These are phyloP conservation scores for Eupithecia centaureata DNA, from an alignment of 2,888 invertebrate species.

Conservation along the genomic window DNA sequence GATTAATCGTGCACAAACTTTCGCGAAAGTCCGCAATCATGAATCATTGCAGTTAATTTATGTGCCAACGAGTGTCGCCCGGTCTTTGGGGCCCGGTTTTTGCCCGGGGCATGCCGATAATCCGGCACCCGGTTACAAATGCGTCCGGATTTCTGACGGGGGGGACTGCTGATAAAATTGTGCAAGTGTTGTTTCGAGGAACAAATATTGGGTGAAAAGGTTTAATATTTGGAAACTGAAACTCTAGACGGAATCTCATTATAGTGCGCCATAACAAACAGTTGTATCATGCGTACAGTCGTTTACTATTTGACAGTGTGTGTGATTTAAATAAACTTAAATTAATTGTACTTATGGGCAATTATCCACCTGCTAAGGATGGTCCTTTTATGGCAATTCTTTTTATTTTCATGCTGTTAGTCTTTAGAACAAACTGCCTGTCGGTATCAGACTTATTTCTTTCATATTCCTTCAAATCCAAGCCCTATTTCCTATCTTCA, in stretches of 20 bases:
- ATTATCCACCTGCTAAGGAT: too few relatives aligned
- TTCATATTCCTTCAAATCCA: too few relatives aligned
- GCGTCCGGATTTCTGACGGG: constrained; percentile 59
- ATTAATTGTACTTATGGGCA: too few relatives aligned
- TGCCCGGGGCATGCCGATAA: constrained; percentile 65
- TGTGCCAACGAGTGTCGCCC: constrained; percentile 63
- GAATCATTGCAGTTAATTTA: constrained; percentile 82
- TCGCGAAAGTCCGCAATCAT: constrained; percentile 66
- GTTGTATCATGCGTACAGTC: too few relatives aligned
- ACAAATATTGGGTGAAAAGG: not conserved
- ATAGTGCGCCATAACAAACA: too few relatives aligned
- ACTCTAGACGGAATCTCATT: too few relatives aligned
- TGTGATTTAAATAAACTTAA: not conserved
- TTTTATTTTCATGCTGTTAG: too few relatives aligned
- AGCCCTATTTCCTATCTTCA: too few relatives aligned
- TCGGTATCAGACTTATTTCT: too few relatives aligned
- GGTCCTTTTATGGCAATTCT: too few relatives aligned
- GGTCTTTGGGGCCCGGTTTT: constrained; percentile 55
- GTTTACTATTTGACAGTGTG: not conserved
- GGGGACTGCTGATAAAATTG: constrained; percentile 47
- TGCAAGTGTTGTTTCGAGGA: constrained; percentile 27
- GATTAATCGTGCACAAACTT: constrained; percentile 78
- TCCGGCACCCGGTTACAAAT: constrained; percentile 63
- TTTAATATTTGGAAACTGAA: not conserved
- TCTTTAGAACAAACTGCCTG: too few relatives aligned